phyloP scores from a whole-genome alignment of 2,888 invertebrate species.

The Agrochola lychnidis region DNA sequence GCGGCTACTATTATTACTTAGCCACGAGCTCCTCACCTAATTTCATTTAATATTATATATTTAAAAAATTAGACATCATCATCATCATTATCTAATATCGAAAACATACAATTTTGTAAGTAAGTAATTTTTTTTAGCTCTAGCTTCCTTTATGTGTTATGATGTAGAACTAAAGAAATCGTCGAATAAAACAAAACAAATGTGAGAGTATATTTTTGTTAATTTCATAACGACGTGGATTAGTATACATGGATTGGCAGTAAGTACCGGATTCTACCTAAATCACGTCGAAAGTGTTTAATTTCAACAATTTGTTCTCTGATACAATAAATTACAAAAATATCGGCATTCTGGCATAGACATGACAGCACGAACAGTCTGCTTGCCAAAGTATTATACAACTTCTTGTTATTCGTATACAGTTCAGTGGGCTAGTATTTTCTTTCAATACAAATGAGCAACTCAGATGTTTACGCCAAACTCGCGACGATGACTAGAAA shows the following conservation, averaged over 20 bases:
- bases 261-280: background rate
- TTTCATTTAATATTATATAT: background rate
- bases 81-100: background rate
- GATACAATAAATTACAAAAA: slow-evolving; percentile 29
- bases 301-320: slow-evolving; percentile 12
- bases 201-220: background rate
- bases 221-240: background rate
- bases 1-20: too few relatives aligned
- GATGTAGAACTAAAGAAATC: background rate
- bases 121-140: background rate
- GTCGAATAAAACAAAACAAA: background rate
- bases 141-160: background rate
- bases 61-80: background rate
- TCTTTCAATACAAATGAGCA: slow-evolving; percentile 66
- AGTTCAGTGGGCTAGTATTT: slow-evolving; percentile 58
- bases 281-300: slow-evolving; percentile 12
- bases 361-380: slow-evolving; percentile 29
- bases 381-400: slow-evolving; percentile 59
- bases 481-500: slow-evolving; percentile 50
- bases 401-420: slow-evolving; percentile 51
- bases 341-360: slow-evolving; percentile 37
- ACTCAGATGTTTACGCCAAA: slow-evolving; percentile 61
- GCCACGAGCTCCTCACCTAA: background rate
- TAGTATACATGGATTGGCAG: background rate
- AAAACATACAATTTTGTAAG: background rate